A percentile compares a stretch with the other conserved stretches of the same genome.
phyloP scores from a whole-genome alignment of 2,888 invertebrate genomes.

The Cabera pusaria region DNA sequence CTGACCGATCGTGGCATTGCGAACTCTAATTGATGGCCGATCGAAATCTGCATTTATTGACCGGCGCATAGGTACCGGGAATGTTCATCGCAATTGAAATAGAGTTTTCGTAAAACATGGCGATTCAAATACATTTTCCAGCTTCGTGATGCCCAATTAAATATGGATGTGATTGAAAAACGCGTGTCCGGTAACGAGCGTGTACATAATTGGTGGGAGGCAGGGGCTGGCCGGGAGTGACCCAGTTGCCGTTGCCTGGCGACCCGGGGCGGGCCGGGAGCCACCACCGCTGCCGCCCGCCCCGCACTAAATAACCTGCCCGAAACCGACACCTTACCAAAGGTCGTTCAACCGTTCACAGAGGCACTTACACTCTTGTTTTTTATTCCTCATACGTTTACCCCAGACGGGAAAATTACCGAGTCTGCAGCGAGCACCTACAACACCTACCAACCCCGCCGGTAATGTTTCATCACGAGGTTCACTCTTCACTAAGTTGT shows the following conservation, averaged over 20 bases:
- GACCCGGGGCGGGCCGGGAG: constrained; percentile 61
- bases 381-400: constrained; percentile 39
- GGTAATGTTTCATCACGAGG: constrained; percentile 1
- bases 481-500: too few relatives aligned
- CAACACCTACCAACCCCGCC: constrained; percentile 1
- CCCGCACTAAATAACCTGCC: constrained; percentile 80
- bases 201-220: constrained; percentile 82
- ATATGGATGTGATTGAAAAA: constrained; percentile 84
- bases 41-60: constrained; percentile 22
- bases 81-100: constrained; percentile 53
- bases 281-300: constrained; percentile 42
- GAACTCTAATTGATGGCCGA: constrained; percentile 8
- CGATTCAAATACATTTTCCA: constrained; percentile 76
- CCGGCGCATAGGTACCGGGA: constrained; percentile 17
- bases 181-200: constrained; percentile 84
- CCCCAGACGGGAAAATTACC: constrained; percentile 12
- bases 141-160: constrained; percentile 82
- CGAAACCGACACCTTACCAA: constrained; percentile 81
- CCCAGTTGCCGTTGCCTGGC: constrained; percentile 81
- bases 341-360: constrained; percentile 81
- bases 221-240: constrained; percentile 74
- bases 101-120: constrained; percentile 70
- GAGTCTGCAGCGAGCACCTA: constrained; percentile 8
- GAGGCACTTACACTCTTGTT: constrained; percentile 52
- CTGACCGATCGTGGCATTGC: constrained; percentile 4